phyloP scores from a whole-genome alignment of 2,113 vertebrate species.

The Mormyrus lacerda region DNA sequence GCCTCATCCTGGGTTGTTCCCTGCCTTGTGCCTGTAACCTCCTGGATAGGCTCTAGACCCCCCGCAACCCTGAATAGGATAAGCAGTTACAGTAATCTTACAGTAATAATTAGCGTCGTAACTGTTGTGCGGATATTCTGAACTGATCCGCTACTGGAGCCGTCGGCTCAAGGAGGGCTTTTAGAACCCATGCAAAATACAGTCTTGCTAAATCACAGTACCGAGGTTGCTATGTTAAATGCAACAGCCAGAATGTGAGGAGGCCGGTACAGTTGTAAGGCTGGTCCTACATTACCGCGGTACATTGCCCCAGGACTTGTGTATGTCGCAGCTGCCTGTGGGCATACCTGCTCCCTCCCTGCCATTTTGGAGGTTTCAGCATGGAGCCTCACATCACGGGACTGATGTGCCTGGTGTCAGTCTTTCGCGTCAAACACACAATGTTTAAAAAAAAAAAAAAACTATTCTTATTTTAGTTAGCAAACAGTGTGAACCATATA shows the following conservation, averaged over 20 bases:
- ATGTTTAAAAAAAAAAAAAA: too few relatives aligned
- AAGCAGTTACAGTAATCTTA: background rate
- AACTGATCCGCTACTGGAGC: background rate
- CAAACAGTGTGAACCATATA: background rate
- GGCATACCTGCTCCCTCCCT: background rate
- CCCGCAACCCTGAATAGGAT: background rate
- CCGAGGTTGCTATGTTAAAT: background rate
- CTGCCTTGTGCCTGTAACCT: background rate
- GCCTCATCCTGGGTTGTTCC: background rate
- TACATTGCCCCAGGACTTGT: background rate
- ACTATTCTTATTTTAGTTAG: background rate
- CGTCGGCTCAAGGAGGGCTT: background rate
- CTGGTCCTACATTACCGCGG: background rate
- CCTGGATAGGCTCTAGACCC: background rate
- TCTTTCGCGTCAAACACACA: background rate
- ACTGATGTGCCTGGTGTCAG: background rate
- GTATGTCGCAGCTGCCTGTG: background rate
- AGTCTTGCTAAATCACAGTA: background rate
- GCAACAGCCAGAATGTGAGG: background rate
- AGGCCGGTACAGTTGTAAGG: background rate
- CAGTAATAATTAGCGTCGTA: background rate
- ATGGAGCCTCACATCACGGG: background rate
- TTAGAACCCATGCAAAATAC: background rate
- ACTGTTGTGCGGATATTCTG: background rate
- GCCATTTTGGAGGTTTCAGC: background rate